Conservation (phyloP, 2,888 invertebrate species). For the Phyto melanocephala region DNA sequence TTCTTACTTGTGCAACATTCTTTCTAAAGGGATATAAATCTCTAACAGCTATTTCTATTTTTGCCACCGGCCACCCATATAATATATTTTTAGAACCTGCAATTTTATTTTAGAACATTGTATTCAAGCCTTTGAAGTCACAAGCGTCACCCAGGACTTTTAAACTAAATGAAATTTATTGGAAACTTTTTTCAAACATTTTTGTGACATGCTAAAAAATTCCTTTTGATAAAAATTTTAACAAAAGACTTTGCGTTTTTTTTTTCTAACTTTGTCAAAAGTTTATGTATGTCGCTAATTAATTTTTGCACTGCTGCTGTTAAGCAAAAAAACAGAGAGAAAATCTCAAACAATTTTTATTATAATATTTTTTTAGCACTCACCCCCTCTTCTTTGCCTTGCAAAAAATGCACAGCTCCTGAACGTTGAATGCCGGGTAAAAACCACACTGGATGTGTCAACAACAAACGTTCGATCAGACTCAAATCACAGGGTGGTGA, state of each 20-base stretch:
- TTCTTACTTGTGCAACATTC: no score
- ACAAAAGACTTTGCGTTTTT: slow-evolving; percentile 5
- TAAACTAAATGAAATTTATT: neutral
- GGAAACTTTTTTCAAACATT: neutral
- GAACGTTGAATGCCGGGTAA: slow-evolving; percentile 95
- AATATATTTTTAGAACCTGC: no score
- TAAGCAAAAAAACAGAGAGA: no score
- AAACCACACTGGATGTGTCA: slow-evolving; percentile 97
- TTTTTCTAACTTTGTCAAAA: neutral
- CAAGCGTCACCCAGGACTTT: neutral
- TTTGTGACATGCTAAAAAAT: slow-evolving; percentile 4
- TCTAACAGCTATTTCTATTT: no score
- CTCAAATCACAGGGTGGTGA: slow-evolving; percentile 91
- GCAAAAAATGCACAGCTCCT: slow-evolving; percentile 95
- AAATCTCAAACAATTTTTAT: neutral
- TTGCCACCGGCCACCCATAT: no score
- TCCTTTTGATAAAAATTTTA: slow-evolving; percentile 14
- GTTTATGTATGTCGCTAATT: slow-evolving; percentile 42
- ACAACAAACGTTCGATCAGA: slow-evolving; percentile 90
- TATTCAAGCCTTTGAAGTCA: slow-evolving; percentile 15
- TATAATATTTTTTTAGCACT: slow-evolving; percentile 73
- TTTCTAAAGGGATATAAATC: no score
- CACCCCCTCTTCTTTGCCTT: slow-evolving; percentile 95
- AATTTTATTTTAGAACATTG: no score
- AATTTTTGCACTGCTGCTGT: slow-evolving; percentile 24